Percentiles rank a stretch among this genome's conserved stretches.
These are phyloP conservation scores for Lithobates sylvaticus DNA, from an alignment of 2,797 vertebrate species.

Conservation along the genomic window DNA sequence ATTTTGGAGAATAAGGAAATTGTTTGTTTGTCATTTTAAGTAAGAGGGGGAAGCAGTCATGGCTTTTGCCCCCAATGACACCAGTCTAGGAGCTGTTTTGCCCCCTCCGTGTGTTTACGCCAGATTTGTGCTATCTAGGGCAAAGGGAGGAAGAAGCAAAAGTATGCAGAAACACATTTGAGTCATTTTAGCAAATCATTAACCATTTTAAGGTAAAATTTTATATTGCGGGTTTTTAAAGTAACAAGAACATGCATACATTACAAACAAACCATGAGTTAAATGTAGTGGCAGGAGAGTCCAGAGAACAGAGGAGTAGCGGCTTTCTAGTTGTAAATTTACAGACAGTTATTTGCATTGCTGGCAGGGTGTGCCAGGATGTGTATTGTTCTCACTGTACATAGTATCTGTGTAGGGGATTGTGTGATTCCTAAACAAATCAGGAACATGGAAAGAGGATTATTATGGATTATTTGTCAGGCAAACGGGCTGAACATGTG, in stretches of 20 bases:
- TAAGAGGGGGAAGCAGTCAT: no score
- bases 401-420: not conserved
- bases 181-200: not conserved
- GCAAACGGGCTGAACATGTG: not conserved
- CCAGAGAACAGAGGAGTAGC: not conserved
- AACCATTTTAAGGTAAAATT: not conserved
- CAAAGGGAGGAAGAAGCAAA: not conserved
- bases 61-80: no score
- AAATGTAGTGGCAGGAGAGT: no score
- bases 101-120: no score
- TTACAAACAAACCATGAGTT: no score
- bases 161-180: not conserved
- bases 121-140: not conserved
- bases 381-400: not conserved
- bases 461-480: slow-evolving; percentile 24
- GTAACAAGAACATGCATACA: no score
- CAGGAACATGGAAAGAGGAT: not conserved
- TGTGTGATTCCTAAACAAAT: slow-evolving; percentile 27
- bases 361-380: not conserved
- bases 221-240: not conserved
- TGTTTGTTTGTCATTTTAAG: no score
- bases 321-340: not conserved
- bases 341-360: slow-evolving; percentile 6
- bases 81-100: no score
- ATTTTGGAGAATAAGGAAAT: no score